These are phyloP conservation scores for Sciurus vulgaris DNA, from an alignment of 2,797 vertebrate species.

Conservation along the genomic window DNA sequence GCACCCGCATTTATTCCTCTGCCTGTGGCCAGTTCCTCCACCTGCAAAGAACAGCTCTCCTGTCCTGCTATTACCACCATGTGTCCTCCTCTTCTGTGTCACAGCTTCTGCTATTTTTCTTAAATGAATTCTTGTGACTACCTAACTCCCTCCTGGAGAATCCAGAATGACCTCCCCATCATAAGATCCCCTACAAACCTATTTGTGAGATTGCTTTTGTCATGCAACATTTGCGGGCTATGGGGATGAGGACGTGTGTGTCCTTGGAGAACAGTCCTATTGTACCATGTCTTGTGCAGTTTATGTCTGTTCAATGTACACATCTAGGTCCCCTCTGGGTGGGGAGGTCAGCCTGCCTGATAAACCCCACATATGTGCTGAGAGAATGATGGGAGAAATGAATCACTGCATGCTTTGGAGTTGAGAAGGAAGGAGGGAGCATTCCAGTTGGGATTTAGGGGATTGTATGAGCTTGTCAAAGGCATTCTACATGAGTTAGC, in stretches of 20 bases:
- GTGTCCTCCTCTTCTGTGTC: neutral
- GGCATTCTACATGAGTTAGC: neutral
- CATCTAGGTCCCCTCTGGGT: neutral
- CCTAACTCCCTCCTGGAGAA: neutral
- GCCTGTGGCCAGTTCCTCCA: neutral
- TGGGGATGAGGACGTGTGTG: neutral
- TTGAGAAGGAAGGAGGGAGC: neutral
- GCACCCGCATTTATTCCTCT: neutral
- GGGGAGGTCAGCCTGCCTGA: neutral
- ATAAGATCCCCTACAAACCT: neutral
- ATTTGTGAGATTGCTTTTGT: neutral
- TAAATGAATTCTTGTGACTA: neutral
- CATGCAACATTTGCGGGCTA: neutral
- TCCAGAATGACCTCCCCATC: neutral
- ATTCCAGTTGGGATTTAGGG: neutral
- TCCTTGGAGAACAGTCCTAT: neutral
- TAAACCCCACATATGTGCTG: neutral
- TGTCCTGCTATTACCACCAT: fast-evolving
- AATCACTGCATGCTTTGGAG: neutral
- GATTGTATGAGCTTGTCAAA: neutral
- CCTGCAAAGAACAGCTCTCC: fast-evolving
- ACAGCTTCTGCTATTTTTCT: neutral
- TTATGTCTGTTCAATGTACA: neutral
- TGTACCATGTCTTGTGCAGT: fast-evolving
- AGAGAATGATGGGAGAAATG: neutral